Evolutionary conservation across 1,140 invertebrate species (phyloP).

Genomic region (Ceratosolen solmsi): DNA sequence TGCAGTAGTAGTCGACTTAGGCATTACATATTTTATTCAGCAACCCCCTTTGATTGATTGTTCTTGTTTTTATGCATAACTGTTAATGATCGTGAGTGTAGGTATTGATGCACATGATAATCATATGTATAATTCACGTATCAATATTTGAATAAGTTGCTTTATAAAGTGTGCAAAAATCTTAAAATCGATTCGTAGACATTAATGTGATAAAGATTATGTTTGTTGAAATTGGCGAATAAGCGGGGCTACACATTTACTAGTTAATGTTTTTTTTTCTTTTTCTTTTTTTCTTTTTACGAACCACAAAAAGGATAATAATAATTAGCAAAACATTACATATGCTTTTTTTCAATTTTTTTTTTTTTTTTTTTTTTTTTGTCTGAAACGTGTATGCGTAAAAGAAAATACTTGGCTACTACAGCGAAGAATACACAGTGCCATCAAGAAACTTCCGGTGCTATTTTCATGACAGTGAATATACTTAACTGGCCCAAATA

Average conservation of each 20-base stretch:
- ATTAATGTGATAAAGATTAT: too few species aligned
- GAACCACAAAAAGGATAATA: too few species aligned
- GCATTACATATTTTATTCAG: neutral
- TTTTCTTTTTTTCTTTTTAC: too few species aligned
- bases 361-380: neutral
- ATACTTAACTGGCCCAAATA: neutral
- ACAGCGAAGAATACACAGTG: neutral
- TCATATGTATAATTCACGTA: neutral
- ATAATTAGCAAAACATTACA: too few species aligned
- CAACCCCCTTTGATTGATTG: neutral
- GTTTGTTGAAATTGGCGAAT: too few species aligned
- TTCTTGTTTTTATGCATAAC: neutral
- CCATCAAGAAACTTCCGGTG: neutral
- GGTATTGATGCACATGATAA: neutral
- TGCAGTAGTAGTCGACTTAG: too few species aligned
- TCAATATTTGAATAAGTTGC: neutral
- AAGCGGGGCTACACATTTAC: too few species aligned
- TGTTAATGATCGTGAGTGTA: neutral
- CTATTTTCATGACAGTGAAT: neutral
- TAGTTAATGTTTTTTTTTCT: too few species aligned
- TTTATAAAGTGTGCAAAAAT: too few species aligned
- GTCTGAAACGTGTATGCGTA: neutral
- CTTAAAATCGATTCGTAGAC: too few species aligned
- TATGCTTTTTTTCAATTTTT: too few species aligned
- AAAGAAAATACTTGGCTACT: neutral